phyloP scores from a whole-genome alignment of 2,113 vertebrate species.

The Rhea americana region DNA sequence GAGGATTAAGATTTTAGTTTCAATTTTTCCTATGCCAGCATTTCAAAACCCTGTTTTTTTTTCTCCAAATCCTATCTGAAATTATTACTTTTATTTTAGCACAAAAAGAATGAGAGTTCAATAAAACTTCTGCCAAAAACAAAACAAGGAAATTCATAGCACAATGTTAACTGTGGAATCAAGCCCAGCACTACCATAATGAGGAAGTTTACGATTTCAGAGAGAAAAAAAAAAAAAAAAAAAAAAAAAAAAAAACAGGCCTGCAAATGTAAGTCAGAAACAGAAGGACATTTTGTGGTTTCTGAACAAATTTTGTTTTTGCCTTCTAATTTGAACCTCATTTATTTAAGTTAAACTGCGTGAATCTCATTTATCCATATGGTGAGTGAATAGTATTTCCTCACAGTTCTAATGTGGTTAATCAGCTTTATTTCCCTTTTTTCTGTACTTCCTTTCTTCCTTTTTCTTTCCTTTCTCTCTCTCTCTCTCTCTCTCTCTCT shows the following conservation, averaged over 20 bases:
- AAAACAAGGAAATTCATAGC: not conserved
- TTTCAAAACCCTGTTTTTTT: not conserved
- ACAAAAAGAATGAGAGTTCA: not conserved
- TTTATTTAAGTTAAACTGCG: not conserved
- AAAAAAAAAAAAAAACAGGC: not conserved
- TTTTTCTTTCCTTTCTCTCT: not conserved
- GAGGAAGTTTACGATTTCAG: not conserved
- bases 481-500: not conserved
- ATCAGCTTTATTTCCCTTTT: not conserved
- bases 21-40: not conserved
- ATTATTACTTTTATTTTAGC: not conserved
- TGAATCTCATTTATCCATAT: not conserved
- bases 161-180: not conserved
- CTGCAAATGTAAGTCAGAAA: not conserved
- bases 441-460: not conserved
- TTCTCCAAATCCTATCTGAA: not conserved
- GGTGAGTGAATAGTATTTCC: not conserved
- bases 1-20: not conserved
- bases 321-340: not conserved
- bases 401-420: not conserved
- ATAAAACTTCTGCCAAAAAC: not conserved
- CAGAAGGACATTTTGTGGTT: not conserved
- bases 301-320: not conserved
- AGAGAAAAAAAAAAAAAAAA: not conserved
- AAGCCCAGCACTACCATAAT: not conserved